Evolutionary conservation across 2,888 invertebrate genomes (phyloP).

Genomic region (Siphlonurus alternatus): DNA sequence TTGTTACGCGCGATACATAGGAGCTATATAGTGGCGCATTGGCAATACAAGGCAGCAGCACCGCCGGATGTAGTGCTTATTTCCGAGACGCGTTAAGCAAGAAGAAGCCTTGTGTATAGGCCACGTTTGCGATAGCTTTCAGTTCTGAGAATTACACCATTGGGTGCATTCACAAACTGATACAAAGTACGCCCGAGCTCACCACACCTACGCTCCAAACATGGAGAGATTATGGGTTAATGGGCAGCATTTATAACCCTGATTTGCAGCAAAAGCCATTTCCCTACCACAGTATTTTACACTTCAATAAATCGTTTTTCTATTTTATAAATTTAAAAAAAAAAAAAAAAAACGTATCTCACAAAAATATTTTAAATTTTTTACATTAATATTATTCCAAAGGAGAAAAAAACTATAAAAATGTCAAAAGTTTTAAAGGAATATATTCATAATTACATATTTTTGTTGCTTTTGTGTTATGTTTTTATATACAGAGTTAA

Average conservation of each 20-base stretch:
- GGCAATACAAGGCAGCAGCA: no score
- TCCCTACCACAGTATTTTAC: no score
- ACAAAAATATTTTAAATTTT: not conserved
- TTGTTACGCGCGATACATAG: no score
- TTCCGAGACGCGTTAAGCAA: not conserved
- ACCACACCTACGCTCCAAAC: no score
- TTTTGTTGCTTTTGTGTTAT: no score
- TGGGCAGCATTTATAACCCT: not conserved
- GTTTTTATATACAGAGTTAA: not conserved
- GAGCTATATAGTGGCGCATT: no score
- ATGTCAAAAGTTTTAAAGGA: not conserved
- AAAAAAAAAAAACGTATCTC: not conserved
- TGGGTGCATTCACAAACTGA: not conserved
- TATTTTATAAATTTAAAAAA: no score
- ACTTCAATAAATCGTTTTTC: no score
- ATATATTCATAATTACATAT: no score
- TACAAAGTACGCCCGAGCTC: no score
- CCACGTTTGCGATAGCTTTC: no score
- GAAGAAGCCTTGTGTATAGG: no score
- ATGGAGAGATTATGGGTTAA: not conserved
- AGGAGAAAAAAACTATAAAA: not conserved
- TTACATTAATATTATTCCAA: not conserved
- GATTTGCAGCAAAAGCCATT: not conserved
- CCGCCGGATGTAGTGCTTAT: not conserved
- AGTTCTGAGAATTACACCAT: not conserved